Evolutionary conservation across 2,113 vertebrate genomes (phyloP).

Genomic region (Petrocephalus zakoni): DNA sequence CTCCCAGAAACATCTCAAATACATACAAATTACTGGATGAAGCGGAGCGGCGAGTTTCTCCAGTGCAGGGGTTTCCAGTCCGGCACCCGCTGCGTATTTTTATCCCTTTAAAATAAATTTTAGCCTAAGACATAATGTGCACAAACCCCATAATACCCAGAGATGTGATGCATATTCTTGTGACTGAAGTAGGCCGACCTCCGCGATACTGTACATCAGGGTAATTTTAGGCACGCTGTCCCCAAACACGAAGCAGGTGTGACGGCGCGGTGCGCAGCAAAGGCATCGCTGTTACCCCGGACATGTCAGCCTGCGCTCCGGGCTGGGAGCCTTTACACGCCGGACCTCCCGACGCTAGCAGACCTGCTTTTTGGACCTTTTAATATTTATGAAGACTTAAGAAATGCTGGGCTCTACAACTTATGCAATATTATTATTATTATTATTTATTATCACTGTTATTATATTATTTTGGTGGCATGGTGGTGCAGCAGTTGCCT

Average conservation of each 20-base stretch:
- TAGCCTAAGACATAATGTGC: background rate
- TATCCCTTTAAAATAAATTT: background rate
- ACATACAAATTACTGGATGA: background rate
- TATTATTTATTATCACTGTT: no score
- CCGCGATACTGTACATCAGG: no score
- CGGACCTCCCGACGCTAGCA: background rate
- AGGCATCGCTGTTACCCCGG: no score
- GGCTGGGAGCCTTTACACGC: background rate
- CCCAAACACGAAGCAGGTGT: background rate
- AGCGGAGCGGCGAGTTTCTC: background rate
- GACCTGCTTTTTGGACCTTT: background rate
- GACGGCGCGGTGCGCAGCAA: no score
- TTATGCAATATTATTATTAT: background rate
- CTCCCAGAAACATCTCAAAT: background rate
- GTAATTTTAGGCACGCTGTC: background rate
- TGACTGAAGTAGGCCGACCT: background rate
- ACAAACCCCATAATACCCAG: background rate
- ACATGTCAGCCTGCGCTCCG: no score
- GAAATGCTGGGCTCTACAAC: background rate
- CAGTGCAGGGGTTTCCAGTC: background rate
- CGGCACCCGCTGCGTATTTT: background rate
- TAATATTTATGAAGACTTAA: background rate
- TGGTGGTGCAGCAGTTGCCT: background rate
- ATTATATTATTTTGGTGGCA: no score
- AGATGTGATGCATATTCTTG: background rate